Evolutionary conservation across 23 tunicate species (phyloP), one percentile per base, ranked within the genome.

Genomic region (Ciona savignyi): DNA sequence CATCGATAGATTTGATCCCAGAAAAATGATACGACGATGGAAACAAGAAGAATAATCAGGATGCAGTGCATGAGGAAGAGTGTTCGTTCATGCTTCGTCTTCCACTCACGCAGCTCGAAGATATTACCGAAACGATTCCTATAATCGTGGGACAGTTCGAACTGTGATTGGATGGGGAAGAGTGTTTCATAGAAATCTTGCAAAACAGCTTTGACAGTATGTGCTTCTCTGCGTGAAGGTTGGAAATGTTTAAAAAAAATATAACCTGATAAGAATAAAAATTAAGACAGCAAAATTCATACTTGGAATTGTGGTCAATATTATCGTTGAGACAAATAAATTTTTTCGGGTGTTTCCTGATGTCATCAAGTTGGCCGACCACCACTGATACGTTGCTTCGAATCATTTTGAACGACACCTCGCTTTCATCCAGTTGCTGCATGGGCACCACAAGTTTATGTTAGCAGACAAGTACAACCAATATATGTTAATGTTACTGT

Each of bases 241-340:
- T n/a, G n/a, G n/a, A n/a, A n/a, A n/a, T n/a, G n/a, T n/a, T n/a
- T n/a, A n/a, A n/a, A n/a, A n/a, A n/a, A n/a, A 42, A 42, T 42
- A 6, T 42, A 42, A 42, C 56, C 15, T n/a, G n/a, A 42, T 42
- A 15, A 42, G 11, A 42, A 42, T 42, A 42, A 42, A 42, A 42
- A 42, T 42, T 15, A 42, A 42, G 15, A 42, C 9, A 42, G 56
- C 56, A 42, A 15, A 6, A 42, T 42, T 42, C 56, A 15, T 71
- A 91, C 97, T 80, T 70, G 23, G 35, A 29, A 25, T 80, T 72
- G 65, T 84, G 91, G 66, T 91, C 77, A 35, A 91, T 85, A 49
- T 91, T 91, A 60, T 91, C 97, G 34, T 91, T 91, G 60, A 91
- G 91, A 63, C 97, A 91, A 51, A 91, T 76, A 56, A 91, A 91